Conservation (phyloP, 2,888 invertebrate species). For the Labia minor region DNA sequence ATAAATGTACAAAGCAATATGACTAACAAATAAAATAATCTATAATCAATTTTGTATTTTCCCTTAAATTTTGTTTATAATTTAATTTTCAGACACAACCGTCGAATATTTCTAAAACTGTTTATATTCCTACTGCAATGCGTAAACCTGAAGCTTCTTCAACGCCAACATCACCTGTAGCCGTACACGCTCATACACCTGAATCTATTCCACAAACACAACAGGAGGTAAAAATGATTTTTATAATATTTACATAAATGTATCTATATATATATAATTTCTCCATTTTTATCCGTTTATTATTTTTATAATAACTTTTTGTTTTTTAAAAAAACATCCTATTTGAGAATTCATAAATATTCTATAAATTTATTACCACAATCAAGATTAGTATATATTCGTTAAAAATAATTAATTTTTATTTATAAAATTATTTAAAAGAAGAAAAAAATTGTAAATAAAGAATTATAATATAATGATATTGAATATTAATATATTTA, state of each 20-base stretch:
- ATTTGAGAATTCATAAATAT: conserved; percentile 48
- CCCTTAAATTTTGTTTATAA: no score
- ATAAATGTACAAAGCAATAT: no score
- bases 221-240: conserved; percentile 29
- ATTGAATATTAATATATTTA: no score
- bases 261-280: conserved; percentile 37
- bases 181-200: conserved; percentile 33
- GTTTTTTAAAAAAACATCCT: no score
- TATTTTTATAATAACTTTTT: no score
- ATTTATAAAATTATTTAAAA: no score
- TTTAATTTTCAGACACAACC: background rate
- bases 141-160: conserved; percentile 36
- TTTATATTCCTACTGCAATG: conserved; percentile 38
- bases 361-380: conserved; percentile 37
- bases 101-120: conserved; percentile 38
- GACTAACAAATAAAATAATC: no score
- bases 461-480: no score
- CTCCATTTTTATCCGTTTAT: no score
- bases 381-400: background rate
- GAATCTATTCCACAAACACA: conserved; percentile 22
- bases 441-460: no score
- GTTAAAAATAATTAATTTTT: background rate
- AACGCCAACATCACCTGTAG: conserved; percentile 30
- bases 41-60: no score
- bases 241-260: conserved; percentile 32